Evolutionary conservation across 2,113 vertebrate species (phyloP), one percentile per base, ranked within the genome.

Genomic region (Mastomys coucha): DNA sequence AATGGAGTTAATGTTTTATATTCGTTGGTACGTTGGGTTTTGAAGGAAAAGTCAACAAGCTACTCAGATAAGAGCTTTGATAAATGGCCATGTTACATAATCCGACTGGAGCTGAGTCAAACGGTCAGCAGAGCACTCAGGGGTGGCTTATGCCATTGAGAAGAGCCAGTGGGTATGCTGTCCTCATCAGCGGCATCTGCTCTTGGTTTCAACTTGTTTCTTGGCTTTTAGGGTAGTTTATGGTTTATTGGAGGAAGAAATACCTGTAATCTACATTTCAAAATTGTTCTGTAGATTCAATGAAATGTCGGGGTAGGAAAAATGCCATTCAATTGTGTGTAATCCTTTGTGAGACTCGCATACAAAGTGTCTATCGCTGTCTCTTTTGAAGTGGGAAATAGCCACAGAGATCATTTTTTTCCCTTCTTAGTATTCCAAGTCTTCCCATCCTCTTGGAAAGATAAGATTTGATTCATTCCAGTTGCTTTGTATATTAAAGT

Each of bases 401-500:
- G 80, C 88, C 94, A 75, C 39, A 77, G 82, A 96, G 91, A 88
- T 60, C 84, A 1, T 88, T 88, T 96, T 90, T 96, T 93, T 94
- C 73, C 78, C 45, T 94, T 17, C 7, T 96, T 97, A 97, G 91
- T 85, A 75, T 97, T 93, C 73, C 93, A 53, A 94, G 95, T 91
- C 58, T 96, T 96, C 89, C 72, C 60, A 96, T 93, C 81, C 87
- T 95, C 26, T 17, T 97, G 60, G 87, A 93, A 97, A 95, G 82
- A 97, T 91, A 63, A 89, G 92, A 97, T 96, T 75, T 96, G 95
- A 89, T 96, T 97, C 92, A 94, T 97, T 26, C 5, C 26, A 88
- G 94, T 97, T 97, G 91, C 75, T 94, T 96, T 93, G 88, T 93
- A 80, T 98, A 94, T 95, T 97, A 92, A 96, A 96, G 51, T 86